Percentiles rank a stretch among this genome's conserved stretches.
Conservation (phyloP, 2,113 vertebrate genomes). For the Onychostruthus taczanowskii region DNA sequence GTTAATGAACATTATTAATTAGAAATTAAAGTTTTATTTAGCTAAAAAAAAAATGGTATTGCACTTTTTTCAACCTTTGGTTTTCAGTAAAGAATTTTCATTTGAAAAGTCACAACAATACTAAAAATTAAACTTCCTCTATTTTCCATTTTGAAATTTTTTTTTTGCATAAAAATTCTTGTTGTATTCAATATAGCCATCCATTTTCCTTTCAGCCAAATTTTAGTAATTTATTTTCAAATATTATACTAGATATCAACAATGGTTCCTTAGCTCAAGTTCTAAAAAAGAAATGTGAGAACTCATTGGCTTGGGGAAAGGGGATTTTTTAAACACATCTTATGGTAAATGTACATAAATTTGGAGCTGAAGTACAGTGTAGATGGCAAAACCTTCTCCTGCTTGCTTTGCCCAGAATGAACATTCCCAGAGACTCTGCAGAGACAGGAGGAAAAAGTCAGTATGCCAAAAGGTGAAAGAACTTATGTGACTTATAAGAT, state of each 20-base stretch:
- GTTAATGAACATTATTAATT: not conserved
- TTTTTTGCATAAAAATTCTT: not conserved
- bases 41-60: not conserved
- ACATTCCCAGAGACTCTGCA: not conserved
- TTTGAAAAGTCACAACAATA: not conserved
- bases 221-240: not conserved
- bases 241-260: not conserved
- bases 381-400: not conserved
- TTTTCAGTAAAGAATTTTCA: not conserved
- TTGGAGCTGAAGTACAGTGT: not conserved
- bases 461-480: not conserved
- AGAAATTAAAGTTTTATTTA: not conserved
- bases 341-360: not conserved
- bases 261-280: not conserved
- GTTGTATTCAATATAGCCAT: not conserved
- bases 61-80: not conserved
- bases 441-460: not conserved
- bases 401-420: not conserved
- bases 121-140: not conserved
- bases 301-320: not conserved
- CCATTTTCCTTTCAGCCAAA: not conserved
- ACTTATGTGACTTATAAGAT: accelerated
- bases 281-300: not conserved
- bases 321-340: not conserved
- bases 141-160: not conserved